Evolutionary conservation across 2,797 vertebrate species (phyloP).

Genomic region (Bufotes viridis): DNA sequence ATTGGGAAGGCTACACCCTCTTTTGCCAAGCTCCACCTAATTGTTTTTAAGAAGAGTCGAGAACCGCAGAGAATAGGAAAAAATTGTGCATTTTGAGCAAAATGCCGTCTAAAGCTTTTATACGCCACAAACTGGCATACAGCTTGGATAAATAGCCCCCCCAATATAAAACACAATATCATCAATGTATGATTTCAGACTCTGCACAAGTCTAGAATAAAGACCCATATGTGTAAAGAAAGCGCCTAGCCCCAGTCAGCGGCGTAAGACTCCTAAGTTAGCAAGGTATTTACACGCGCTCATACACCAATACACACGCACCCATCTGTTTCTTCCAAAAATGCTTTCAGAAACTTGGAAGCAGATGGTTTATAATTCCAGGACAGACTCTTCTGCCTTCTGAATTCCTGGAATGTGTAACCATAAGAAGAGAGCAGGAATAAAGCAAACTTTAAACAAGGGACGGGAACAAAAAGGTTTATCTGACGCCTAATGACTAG

Average conservation of each 20-base stretch:
- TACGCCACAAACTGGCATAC: too few relatives aligned
- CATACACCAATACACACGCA: constrained; percentile 28
- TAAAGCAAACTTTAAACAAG: constrained; percentile 24
- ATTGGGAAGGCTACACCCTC: too few relatives aligned
- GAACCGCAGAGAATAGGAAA: too few relatives aligned
- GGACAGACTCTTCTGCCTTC: constrained; percentile 55
- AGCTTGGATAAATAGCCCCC: too few relatives aligned
- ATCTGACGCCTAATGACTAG: neutral
- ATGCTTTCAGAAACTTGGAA: constrained; percentile 60
- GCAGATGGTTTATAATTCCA: constrained; percentile 62
- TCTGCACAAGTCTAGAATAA: neutral
- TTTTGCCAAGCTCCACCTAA: too few relatives aligned
- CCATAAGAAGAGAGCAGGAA: constrained; percentile 41
- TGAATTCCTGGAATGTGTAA: constrained; percentile 61
- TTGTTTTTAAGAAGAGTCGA: too few relatives aligned
- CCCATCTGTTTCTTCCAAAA: constrained; percentile 61
- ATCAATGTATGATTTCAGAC: neutral
- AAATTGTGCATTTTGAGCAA: too few relatives aligned
- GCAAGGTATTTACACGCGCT: constrained; percentile 39
- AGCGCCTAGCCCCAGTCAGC: neutral
- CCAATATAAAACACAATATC: neutral
- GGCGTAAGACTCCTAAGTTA: neutral
- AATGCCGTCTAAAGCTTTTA: too few relatives aligned
- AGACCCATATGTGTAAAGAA: neutral
- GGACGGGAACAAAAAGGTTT: constrained; percentile 13